Evolutionary conservation across 2,113 vertebrate species (phyloP).

Genomic region (Boulengeromyrus knoepffleri): DNA sequence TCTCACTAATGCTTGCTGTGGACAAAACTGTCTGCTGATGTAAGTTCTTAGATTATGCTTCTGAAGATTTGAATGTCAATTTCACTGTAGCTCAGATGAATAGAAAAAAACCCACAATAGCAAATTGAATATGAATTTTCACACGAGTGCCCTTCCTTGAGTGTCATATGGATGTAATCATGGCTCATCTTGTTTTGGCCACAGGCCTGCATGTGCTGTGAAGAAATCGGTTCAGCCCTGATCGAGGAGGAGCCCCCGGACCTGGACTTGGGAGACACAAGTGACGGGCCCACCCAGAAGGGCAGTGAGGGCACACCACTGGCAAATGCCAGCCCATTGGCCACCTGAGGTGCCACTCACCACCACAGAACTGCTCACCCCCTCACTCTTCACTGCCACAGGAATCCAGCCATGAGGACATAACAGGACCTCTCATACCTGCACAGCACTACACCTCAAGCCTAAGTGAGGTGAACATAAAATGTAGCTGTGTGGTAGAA

Average conservation of each 20-base stretch:
- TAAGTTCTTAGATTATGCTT: not conserved
- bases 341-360: conserved; percentile 8
- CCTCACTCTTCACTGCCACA: not conserved
- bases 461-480: not conserved
- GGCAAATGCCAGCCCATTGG: conserved; percentile 12
- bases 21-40: not conserved
- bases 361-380: not conserved
- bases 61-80: not conserved
- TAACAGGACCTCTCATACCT: not conserved
- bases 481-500: not conserved
- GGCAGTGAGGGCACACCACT: conserved; percentile 36
- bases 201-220: conserved; percentile 78
- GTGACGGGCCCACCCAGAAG: conserved; percentile 43
- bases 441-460: not conserved
- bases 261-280: conserved; percentile 60
- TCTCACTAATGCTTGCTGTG: not conserved
- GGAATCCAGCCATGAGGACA: not conserved
- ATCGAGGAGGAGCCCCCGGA: conserved; percentile 58
- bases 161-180: not conserved
- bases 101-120: not conserved
- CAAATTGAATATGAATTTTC: not conserved
- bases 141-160: not conserved
- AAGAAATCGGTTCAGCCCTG: conserved; percentile 41
- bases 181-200: not conserved
- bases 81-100: not conserved